Percentiles rank a stretch among this genome's conserved stretches.
phyloP scores from a whole-genome alignment of 2,888 invertebrate genomes.

The Euplagia quadripunctaria region DNA sequence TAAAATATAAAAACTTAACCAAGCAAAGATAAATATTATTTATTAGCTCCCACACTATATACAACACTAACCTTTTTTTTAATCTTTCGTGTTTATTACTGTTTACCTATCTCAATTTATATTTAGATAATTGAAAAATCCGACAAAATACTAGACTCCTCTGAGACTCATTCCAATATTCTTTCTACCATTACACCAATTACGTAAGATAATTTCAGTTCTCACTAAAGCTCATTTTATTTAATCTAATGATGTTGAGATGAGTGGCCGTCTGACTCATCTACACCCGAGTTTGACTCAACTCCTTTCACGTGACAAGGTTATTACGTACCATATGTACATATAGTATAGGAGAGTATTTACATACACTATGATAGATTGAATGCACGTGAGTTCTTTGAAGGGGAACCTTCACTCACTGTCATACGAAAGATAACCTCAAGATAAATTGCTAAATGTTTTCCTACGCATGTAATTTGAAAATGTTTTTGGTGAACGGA shows the following conservation, averaged over 20 bases:
- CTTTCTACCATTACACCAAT: not conserved
- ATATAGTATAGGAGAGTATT: not conserved
- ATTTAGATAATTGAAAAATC: not conserved
- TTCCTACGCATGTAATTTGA: not conserved
- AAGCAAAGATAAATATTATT: too few species aligned
- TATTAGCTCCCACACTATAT: too few species aligned
- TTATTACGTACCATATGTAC: conserved; percentile 10
- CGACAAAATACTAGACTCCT: not conserved
- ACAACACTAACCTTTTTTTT: not conserved
- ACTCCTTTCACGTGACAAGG: conserved; percentile 41
- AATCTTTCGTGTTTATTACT: not conserved
- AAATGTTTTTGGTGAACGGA: not conserved
- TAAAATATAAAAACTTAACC: too few species aligned
- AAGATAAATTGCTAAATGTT: conserved; percentile 4
- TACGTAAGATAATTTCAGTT: not conserved
- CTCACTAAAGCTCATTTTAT: not conserved
- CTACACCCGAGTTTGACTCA: conserved; percentile 19
- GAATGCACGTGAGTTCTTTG: conserved; percentile 12
- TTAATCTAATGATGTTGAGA: not conserved
- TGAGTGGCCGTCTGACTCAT: conserved; percentile 40
- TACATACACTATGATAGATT: not conserved
- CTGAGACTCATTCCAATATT: not conserved
- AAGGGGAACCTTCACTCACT: conserved; percentile 10
- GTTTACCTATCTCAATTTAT: not conserved
- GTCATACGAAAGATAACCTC: conserved; percentile 11